Conservation (phyloP, 2,888 invertebrate genomes). For the Loripinus fragilis region DNA sequence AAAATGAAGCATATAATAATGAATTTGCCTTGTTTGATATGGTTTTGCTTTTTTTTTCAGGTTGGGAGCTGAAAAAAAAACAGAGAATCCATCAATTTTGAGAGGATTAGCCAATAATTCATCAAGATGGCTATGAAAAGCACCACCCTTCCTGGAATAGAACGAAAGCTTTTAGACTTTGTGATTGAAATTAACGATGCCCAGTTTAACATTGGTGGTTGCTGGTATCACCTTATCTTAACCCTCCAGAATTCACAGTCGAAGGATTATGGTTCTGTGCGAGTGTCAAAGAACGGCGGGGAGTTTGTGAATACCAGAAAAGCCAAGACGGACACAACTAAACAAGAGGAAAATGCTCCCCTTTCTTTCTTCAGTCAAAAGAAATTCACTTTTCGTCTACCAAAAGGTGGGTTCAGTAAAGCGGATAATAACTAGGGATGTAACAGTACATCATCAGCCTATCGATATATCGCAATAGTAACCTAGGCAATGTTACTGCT, state of each 20-base stretch:
- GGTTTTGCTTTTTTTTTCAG: too few relatives aligned
- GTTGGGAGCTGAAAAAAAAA: too few relatives aligned
- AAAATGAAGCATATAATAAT: too few relatives aligned
- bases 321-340: constrained; percentile 71
- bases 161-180: constrained; percentile 74
- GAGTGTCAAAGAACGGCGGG: constrained; percentile 34
- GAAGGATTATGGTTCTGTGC: constrained; percentile 65
- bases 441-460: too few relatives aligned
- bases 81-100: too few relatives aligned
- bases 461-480: too few relatives aligned
- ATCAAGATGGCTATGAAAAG: constrained; percentile 42
- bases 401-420: constrained; percentile 73
- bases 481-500: too few relatives aligned
- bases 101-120: not conserved
- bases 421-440: too few relatives aligned
- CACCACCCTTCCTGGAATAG: constrained; percentile 63
- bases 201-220: constrained; percentile 76
- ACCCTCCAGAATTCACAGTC: constrained; percentile 72
- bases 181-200: constrained; percentile 71
- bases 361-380: constrained; percentile 69
- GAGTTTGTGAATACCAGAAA: constrained; percentile 61
- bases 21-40: too few relatives aligned
- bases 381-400: constrained; percentile 75
- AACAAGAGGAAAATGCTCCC: constrained; percentile 67
- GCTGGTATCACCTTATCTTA: constrained; percentile 72